phyloP scores from a whole-genome alignment of 2,888 invertebrate species.

The Pachliopta kotzebuea region DNA sequence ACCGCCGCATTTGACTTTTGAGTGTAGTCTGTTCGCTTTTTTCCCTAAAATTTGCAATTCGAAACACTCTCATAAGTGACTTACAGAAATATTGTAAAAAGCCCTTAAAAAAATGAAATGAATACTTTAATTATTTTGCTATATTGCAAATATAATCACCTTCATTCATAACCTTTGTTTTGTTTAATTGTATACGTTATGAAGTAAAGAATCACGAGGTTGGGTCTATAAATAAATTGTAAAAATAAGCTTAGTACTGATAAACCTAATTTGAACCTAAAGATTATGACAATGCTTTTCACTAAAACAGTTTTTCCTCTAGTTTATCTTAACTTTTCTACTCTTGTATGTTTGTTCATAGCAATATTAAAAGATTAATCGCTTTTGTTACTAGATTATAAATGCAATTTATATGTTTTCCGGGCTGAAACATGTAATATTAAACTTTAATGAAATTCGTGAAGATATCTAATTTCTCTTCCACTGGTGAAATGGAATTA shows the following conservation, averaged over 20 bases:
- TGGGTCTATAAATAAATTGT: not conserved
- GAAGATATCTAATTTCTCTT: conserved; percentile 65
- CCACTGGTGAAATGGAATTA: conserved; percentile 59
- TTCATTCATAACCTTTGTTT: too few relatives aligned
- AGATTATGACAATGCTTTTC: too few relatives aligned
- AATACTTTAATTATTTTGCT: too few relatives aligned
- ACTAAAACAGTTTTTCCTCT: too few relatives aligned
- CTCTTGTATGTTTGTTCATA: not conserved
- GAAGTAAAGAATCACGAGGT: not conserved
- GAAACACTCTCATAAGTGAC: conserved; percentile 64
- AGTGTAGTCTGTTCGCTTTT: conserved; percentile 73
- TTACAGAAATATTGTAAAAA: not conserved
- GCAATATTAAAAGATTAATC: not conserved
- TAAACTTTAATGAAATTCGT: conserved; percentile 58
- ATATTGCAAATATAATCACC: too few relatives aligned
- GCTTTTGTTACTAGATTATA: not conserved
- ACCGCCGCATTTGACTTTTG: conserved; percentile 76
- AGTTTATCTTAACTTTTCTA: too few relatives aligned
- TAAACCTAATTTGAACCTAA: not conserved
- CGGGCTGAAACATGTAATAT: conserved; percentile 19
- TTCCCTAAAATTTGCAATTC: conserved; percentile 73
- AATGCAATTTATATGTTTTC: conserved; percentile 1
- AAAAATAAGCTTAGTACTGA: not conserved
- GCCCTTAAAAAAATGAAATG: too few relatives aligned
- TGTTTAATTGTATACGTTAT: too few relatives aligned